Conservation (phyloP, 2,888 invertebrate genomes). For the Eupithecia dodoneata region DNA sequence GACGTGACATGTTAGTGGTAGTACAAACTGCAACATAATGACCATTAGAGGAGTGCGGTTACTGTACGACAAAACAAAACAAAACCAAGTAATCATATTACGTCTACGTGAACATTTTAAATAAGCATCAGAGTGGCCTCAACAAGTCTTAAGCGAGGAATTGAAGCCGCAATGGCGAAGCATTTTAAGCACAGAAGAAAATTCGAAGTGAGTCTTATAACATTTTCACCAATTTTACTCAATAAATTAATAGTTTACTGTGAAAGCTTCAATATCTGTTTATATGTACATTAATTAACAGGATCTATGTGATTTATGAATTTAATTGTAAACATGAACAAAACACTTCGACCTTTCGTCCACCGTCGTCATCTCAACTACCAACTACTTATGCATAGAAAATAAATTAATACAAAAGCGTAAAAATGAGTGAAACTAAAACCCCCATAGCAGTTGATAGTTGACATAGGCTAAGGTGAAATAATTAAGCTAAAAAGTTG, state of each 20-base stretch:
- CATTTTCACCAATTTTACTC: background rate
- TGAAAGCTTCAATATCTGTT: background rate
- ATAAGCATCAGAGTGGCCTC: constrained; percentile 81
- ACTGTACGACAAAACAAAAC: constrained; percentile 83
- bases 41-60: constrained; percentile 84
- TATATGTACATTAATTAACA: constrained; percentile 1
- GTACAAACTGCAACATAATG: constrained; percentile 85
- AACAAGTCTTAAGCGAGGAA: constrained; percentile 79
- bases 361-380: constrained; percentile 80
- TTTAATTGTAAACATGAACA: constrained; percentile 32
- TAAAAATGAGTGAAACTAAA: constrained; percentile 66
- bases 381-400: constrained; percentile 74
- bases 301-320: background rate
- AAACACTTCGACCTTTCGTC: constrained; percentile 72
- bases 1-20: constrained; percentile 85
- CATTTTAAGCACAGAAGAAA: constrained; percentile 76
- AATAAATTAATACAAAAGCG: constrained; percentile 63
- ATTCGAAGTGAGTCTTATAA: constrained; percentile 62
- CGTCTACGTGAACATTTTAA: constrained; percentile 81
- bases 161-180: constrained; percentile 81
- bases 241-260: background rate
- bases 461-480: constrained; percentile 76
- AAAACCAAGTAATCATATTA: constrained; percentile 81
- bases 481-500: constrained; percentile 69
- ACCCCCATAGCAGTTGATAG: constrained; percentile 81